phyloP scores from a whole-genome alignment of 2,113 vertebrate genomes.

The Perognathus longimembris region DNA sequence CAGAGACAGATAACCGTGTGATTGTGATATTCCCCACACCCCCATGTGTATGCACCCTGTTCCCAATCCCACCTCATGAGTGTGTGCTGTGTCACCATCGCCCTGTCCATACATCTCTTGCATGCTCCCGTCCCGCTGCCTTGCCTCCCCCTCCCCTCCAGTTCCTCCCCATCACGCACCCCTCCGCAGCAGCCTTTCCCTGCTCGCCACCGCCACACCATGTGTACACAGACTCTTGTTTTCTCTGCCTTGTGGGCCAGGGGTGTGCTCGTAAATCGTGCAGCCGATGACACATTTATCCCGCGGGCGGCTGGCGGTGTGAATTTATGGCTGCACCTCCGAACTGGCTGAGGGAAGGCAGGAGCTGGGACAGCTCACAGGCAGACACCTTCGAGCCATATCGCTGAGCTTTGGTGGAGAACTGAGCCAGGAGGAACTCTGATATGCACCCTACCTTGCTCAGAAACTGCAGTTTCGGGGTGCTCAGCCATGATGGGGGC shows the following conservation, averaged over 20 bases:
- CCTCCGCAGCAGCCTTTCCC: background rate
- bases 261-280: constrained; percentile 87
- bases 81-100: background rate
- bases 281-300: constrained; percentile 82
- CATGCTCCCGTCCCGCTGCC: background rate
- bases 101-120: background rate
- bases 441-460: background rate
- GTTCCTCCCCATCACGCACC: background rate
- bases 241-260: constrained; percentile 85
- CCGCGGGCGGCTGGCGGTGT: constrained; percentile 84
- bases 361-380: constrained; percentile 56
- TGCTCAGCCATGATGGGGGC: background rate
- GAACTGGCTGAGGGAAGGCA: constrained; percentile 53
- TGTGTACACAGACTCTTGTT: constrained; percentile 84
- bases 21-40: too few relatives aligned
- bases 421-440: background rate
- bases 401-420: background rate
- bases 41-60: background rate
- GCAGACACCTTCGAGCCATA: constrained; percentile 74
- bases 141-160: background rate
- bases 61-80: too few relatives aligned
- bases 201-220: background rate
- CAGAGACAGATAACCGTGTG: background rate
- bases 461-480: background rate
- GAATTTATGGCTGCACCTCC: constrained; percentile 86